Conservation (phyloP, 2,797 vertebrate species). For the Trichosurus vulpecula region DNA sequence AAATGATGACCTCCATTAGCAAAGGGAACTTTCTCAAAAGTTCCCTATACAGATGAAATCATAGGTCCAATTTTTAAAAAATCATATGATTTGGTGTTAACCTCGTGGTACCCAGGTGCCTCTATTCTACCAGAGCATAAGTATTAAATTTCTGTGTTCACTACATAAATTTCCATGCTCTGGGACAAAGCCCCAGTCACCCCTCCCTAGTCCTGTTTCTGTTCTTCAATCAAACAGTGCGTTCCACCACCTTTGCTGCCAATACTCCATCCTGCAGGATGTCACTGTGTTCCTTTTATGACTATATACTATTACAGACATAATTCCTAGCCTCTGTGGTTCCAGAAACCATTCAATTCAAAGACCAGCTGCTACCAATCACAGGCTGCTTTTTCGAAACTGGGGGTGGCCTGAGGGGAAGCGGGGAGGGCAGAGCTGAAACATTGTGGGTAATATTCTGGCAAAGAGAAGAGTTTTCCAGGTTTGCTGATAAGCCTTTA, state of each 20-base stretch:
- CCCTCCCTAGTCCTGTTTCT: not conserved
- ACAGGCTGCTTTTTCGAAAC: not conserved
- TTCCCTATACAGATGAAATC: not conserved
- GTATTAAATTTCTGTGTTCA: not conserved
- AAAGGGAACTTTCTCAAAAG: not conserved
- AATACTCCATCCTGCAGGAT: not conserved
- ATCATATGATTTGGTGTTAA: not conserved
- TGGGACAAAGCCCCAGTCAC: not conserved
- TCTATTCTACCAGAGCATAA: not conserved
- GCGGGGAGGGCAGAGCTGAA: not conserved
- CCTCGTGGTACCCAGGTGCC: not conserved
- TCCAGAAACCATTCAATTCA: conserved; percentile 29
- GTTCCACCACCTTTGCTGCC: not conserved
- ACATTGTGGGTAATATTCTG: not conserved
- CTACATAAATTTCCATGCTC: not conserved
- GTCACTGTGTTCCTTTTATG: not conserved
- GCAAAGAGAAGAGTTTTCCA: conserved; percentile 13
- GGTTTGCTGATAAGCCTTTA: conserved; percentile 43
- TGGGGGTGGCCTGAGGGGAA: not conserved
- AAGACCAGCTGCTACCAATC: conserved; percentile 32
- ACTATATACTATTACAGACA: not conserved
- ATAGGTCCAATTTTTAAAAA: not conserved
- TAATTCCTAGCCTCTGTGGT: not conserved
- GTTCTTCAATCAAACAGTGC: not conserved
- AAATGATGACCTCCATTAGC: not conserved